phyloP scores from a whole-genome alignment of 2,888 invertebrate genomes.

The Apamea epomidion region DNA sequence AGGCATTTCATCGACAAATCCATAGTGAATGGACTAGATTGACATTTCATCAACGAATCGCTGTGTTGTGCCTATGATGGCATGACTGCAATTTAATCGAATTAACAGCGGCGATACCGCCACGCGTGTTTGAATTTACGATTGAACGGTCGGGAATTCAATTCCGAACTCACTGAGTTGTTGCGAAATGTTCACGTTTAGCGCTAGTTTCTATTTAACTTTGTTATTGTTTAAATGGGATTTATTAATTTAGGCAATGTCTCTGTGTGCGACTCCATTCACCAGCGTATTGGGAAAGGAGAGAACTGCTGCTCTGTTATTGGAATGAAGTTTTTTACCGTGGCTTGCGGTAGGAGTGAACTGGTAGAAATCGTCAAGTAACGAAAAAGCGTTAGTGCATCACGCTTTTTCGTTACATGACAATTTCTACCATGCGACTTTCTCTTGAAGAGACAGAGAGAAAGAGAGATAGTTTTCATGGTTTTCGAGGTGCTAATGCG shows the following conservation, averaged over 20 bases:
- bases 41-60: conserved; percentile 47
- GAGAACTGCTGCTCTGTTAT: background rate
- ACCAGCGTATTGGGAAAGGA: background rate
- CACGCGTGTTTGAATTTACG: conserved; percentile 59
- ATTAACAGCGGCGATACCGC: conserved; percentile 56
- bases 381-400: too few species aligned
- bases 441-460: too few species aligned
- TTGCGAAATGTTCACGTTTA: conserved; percentile 37
- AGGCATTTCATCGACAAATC: conserved; percentile 27
- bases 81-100: conserved; percentile 62
- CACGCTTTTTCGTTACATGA: too few species aligned
- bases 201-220: conserved; percentile 25
- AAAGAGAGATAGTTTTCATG: too few species aligned
- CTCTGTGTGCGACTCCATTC: too few species aligned
- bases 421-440: too few species aligned
- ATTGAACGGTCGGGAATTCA: conserved; percentile 57
- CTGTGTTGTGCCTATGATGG: conserved; percentile 38
- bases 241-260: background rate
- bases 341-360: too few species aligned
- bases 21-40: conserved; percentile 11
- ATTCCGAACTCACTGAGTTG: conserved; percentile 47
- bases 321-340: too few species aligned
- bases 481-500: too few species aligned
- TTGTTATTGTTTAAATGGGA: background rate
- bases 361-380: too few species aligned